Evolutionary conservation across 92 coral and sea anemone genomes (phyloP).

Genomic region (Isaurus tuberculatus): DNA sequence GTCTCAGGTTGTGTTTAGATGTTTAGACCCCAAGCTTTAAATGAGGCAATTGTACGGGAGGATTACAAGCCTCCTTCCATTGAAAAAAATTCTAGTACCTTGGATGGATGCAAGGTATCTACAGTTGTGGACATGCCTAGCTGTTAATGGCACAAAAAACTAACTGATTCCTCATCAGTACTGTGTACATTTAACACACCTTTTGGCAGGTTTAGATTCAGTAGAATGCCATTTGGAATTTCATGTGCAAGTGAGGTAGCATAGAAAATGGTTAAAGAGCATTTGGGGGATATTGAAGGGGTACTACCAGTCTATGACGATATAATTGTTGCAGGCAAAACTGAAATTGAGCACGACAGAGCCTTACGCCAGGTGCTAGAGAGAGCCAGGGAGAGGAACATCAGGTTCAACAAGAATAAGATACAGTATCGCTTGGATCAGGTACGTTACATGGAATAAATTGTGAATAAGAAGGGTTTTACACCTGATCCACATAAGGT

Average conservation of each 20-base stretch:
- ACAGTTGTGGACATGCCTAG: conserved; percentile 50
- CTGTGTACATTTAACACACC: conserved; percentile 53
- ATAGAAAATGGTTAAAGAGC: conserved; percentile 57
- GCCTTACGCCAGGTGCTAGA: conserved; percentile 40
- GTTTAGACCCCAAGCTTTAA: conserved; percentile 50
- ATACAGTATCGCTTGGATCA: conserved; percentile 46
- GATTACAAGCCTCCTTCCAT: conserved; percentile 48
- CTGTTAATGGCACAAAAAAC: conserved; percentile 63
- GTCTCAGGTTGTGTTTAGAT: conserved; percentile 54
- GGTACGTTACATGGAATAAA: conserved; percentile 58
- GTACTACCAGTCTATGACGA: conserved; percentile 53
- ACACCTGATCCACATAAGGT: conserved; percentile 66
- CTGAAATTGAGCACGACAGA: conserved; percentile 62
- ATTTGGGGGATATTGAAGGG: conserved; percentile 55
- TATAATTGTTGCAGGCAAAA: conserved; percentile 56
- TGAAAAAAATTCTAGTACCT: conserved; percentile 53
- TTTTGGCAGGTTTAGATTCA: conserved; percentile 51
- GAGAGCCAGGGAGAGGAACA: conserved; percentile 54
- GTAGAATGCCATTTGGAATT: conserved; percentile 60
- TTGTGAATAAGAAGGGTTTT: conserved; percentile 49
- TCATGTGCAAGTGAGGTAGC: conserved; percentile 61
- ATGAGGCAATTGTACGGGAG: conserved; percentile 46
- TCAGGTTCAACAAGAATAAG: conserved; percentile 57
- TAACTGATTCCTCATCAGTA: conserved; percentile 44
- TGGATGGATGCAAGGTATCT: conserved; percentile 28